Conservation (phyloP, 2,113 vertebrate genomes). For the Herpetotheres cachinnans region DNA sequence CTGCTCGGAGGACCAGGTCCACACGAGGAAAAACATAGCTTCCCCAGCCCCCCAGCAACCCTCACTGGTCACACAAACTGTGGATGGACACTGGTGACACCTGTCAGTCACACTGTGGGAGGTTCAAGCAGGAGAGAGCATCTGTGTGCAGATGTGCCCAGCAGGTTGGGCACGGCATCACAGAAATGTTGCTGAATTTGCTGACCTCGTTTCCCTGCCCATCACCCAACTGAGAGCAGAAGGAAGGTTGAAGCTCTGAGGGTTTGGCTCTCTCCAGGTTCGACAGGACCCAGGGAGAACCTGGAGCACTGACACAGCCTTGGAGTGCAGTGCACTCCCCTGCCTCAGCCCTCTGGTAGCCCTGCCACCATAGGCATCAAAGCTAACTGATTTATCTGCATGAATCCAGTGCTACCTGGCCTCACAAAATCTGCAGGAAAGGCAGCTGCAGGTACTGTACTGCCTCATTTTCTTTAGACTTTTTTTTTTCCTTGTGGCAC, state of each 20-base stretch:
- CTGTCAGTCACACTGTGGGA: not conserved
- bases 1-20: not conserved
- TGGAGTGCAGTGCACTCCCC: not conserved
- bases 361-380: not conserved
- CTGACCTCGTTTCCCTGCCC: fast-evolving
- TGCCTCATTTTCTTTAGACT: not conserved
- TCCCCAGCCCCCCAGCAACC: not conserved
- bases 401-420: not conserved
- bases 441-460: not conserved
- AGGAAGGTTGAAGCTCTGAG: not conserved
- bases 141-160: not conserved
- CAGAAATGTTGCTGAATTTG: fast-evolving
- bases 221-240: not conserved
- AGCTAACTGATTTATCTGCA: not conserved
- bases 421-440: not conserved
- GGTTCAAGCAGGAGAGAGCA: not conserved
- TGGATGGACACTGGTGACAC: not conserved
- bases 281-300: not conserved
- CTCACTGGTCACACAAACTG: not conserved
- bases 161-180: not conserved
- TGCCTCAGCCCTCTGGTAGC: not conserved
- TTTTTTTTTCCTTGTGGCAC: not conserved
- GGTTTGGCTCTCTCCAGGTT: not conserved
- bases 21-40: fast-evolving
- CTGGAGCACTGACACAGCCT: not conserved